Conservation (phyloP, 2,113 vertebrate genomes). For the Pseudolaguvia tuberculata region DNA sequence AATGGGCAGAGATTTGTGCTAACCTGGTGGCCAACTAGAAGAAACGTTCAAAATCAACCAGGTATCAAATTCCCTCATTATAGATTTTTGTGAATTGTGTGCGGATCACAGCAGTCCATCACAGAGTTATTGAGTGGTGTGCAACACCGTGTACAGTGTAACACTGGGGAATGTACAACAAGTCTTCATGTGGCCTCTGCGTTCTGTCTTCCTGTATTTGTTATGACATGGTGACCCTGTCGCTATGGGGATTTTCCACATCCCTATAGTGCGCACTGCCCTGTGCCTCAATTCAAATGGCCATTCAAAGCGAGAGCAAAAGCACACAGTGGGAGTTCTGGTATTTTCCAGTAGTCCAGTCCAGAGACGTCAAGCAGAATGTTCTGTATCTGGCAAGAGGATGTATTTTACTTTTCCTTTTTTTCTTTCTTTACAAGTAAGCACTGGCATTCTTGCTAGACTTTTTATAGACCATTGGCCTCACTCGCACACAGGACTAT, state of each 20-base stretch:
- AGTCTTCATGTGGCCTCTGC: slow-evolving; percentile 6
- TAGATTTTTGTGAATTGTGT: background rate
- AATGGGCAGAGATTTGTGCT: too few relatives aligned
- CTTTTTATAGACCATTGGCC: slow-evolving; percentile 30
- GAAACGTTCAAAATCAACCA: too few relatives aligned
- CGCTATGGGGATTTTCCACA: slow-evolving; percentile 55
- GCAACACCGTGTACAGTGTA: background rate
- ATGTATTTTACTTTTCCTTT: slow-evolving; percentile 30
- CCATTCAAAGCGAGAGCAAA: slow-evolving; percentile 29
- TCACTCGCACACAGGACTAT: slow-evolving; percentile 36
- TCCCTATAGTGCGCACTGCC: slow-evolving; percentile 30
- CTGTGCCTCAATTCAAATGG: slow-evolving; percentile 53
- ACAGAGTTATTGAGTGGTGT: too few relatives aligned
- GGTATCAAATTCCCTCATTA: too few relatives aligned
- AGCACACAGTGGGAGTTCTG: slow-evolving; percentile 42
- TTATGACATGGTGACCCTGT: slow-evolving; percentile 50
- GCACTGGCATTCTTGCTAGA: slow-evolving; percentile 26
- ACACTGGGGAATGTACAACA: background rate
- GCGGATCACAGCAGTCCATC: background rate
- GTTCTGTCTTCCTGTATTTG: slow-evolving; percentile 45
- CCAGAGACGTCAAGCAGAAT: slow-evolving; percentile 57
- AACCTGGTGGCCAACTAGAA: too few relatives aligned
- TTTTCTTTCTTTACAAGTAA: slow-evolving; percentile 41
- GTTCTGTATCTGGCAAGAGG: slow-evolving; percentile 53
- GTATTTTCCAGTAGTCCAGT: slow-evolving; percentile 54